phyloP scores from a whole-genome alignment of 2,113 vertebrate genomes.

The Heteronetta atricapilla region DNA sequence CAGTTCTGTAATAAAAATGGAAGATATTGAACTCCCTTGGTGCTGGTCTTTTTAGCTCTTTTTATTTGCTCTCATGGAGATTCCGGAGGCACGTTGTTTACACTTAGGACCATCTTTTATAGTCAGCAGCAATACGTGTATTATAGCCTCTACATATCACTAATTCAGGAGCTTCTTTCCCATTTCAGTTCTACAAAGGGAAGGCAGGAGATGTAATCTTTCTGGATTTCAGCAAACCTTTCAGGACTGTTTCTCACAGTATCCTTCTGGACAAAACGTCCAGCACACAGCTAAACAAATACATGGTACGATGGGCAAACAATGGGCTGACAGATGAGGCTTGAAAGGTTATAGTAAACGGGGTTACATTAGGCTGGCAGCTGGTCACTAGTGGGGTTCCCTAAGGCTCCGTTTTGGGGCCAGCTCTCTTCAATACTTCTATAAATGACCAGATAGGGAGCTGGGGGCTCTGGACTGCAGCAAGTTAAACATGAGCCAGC shows the following conservation, averaged over 20 bases:
- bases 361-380: too few species aligned
- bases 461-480: neutral
- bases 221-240: neutral
- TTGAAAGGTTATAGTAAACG: too few species aligned
- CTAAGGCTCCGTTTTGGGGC: too few species aligned
- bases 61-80: neutral
- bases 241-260: neutral
- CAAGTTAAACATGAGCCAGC: neutral
- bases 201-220: neutral
- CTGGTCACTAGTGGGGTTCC: too few species aligned
- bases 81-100: conserved; percentile 6
- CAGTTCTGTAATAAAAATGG: neutral
- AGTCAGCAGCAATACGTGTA: neutral
- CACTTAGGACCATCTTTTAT: neutral
- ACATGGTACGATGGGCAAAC: neutral
- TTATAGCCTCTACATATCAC: neutral
- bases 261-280: neutral
- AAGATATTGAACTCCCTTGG: neutral
- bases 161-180: neutral
- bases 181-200: neutral
- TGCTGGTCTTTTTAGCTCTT: neutral
- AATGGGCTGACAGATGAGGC: neutral
- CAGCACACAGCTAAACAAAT: neutral
- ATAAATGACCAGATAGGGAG: neutral
- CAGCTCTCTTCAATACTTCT: neutral